Evolutionary conservation across 2,888 invertebrate genomes (phyloP).

Genomic region (Drosophila barbarae): DNA sequence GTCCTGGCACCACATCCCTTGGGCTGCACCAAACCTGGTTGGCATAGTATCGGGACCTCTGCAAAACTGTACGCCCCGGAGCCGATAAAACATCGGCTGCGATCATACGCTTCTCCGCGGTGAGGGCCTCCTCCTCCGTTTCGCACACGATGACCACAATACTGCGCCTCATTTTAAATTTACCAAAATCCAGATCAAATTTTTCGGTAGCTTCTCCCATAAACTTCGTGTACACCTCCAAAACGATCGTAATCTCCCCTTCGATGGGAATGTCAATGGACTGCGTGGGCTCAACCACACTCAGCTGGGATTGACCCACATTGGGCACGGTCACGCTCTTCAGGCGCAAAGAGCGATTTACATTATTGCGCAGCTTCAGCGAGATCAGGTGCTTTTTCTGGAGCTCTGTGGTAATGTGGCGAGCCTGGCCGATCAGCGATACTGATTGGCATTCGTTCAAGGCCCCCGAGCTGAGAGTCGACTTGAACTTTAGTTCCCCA

Average conservation of each 20-base stretch:
- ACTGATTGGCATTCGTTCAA: constrained; percentile 74
- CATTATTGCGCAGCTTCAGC: constrained; percentile 60
- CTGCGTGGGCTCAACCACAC: constrained; percentile 55
- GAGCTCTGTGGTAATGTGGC: constrained; percentile 79
- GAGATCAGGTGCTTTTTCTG: constrained; percentile 73
- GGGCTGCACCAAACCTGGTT: constrained; percentile 70
- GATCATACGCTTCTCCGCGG: constrained; percentile 44
- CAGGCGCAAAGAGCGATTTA: constrained; percentile 45
- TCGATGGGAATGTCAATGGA: constrained; percentile 11
- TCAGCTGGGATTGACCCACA: constrained; percentile 52
- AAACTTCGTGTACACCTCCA: constrained; percentile 62
- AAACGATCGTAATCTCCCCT: constrained; percentile 28
- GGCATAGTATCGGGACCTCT: constrained; percentile 68
- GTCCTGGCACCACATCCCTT: constrained; percentile 81
- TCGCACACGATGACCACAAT: constrained; percentile 71
- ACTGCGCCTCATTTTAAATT: constrained; percentile 61
- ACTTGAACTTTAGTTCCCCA: constrained; percentile 13
- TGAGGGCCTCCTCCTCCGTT: constrained; percentile 46
- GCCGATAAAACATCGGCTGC: constrained; percentile 37
- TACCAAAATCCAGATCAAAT: constrained; percentile 58
- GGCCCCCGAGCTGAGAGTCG: neutral
- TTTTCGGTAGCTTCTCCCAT: constrained; percentile 67
- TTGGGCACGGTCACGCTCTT: constrained; percentile 33
- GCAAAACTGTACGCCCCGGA: constrained; percentile 31
- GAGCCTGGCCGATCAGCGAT: constrained; percentile 80